These are phyloP conservation scores for Rutilus rutilus DNA, from an alignment of 2,113 vertebrate species.

Conservation along the genomic window DNA sequence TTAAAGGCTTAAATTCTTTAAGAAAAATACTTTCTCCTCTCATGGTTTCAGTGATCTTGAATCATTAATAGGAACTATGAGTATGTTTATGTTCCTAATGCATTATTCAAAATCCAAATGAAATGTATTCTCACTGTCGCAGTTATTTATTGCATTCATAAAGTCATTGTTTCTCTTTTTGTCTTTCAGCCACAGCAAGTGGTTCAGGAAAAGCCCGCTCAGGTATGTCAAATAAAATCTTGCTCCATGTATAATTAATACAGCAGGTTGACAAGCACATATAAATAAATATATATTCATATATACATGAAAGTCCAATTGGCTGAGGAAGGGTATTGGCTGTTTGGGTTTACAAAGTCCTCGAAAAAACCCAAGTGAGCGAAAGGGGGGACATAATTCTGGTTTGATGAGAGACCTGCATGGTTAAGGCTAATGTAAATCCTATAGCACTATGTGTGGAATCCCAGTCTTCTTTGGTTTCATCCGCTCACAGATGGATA, in stretches of 20 bases:
- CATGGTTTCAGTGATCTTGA: neutral
- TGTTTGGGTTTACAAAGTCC: conserved; percentile 68
- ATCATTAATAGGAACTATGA: neutral
- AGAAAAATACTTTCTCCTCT: neutral
- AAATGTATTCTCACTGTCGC: neutral
- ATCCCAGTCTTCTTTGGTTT: conserved; percentile 79
- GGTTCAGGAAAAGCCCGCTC: conserved; percentile 91
- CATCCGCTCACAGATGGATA: conserved; percentile 79
- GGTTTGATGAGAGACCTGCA: conserved; percentile 77
- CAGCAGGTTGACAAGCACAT: neutral
- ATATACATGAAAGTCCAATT: too few species aligned
- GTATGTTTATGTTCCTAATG: neutral
- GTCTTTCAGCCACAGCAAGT: conserved; percentile 88
- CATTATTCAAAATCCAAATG: neutral
- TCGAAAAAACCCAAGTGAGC: conserved; percentile 75
- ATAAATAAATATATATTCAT: neutral
- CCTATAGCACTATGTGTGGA: conserved; percentile 74
- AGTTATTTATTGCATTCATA: neutral
- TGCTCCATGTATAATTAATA: neutral
- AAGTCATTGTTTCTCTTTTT: conserved; percentile 19
- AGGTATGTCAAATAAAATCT: conserved; percentile 76
- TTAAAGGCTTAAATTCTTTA: too few species aligned
- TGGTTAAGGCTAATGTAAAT: conserved; percentile 83
- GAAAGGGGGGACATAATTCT: conserved; percentile 79
- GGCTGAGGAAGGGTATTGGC: conserved; percentile 37